Conservation (phyloP, 2,888 invertebrate genomes). For the Serripes groenlandicus region DNA sequence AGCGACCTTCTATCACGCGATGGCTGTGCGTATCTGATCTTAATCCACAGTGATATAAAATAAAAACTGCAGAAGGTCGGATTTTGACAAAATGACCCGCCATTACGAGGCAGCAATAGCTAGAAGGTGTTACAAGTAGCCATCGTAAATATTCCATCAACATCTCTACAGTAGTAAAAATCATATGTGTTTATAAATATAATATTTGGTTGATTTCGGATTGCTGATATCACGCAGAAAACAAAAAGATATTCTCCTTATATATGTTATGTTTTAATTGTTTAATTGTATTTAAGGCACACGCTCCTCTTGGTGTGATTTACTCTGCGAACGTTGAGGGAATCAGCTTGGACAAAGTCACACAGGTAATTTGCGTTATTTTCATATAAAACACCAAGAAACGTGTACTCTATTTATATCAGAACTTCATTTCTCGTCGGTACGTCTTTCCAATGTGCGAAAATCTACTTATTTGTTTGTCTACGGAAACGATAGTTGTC, state of each 20-base stretch:
- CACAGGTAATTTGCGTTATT: conserved; percentile 16
- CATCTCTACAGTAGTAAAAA: not conserved
- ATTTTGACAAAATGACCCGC: not conserved
- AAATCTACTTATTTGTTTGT: too few species aligned
- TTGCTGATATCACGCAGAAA: too few species aligned
- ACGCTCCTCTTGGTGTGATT: conserved; percentile 56
- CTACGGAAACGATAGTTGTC: too few species aligned
- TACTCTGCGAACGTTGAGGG: conserved; percentile 59
- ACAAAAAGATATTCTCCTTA: not conserved
- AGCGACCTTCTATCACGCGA: not conserved
- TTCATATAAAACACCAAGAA: too few species aligned
- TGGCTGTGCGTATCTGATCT: not conserved
- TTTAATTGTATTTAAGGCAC: conserved; percentile 52
- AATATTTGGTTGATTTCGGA: too few species aligned
- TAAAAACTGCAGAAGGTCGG: not conserved
- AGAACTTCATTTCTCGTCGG: too few species aligned
- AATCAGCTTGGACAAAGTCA: conserved; percentile 32
- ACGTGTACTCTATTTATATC: too few species aligned
- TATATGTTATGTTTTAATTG: not conserved
- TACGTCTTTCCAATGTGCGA: too few species aligned
- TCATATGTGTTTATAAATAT: not conserved
- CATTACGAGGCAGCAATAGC: not conserved
- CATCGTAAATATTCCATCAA: not conserved
- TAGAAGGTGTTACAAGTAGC: not conserved
- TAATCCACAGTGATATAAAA: not conserved